These are phyloP conservation scores for Ceramica pisi DNA, from an alignment of 2,888 invertebrate genomes.

Conservation along the genomic window DNA sequence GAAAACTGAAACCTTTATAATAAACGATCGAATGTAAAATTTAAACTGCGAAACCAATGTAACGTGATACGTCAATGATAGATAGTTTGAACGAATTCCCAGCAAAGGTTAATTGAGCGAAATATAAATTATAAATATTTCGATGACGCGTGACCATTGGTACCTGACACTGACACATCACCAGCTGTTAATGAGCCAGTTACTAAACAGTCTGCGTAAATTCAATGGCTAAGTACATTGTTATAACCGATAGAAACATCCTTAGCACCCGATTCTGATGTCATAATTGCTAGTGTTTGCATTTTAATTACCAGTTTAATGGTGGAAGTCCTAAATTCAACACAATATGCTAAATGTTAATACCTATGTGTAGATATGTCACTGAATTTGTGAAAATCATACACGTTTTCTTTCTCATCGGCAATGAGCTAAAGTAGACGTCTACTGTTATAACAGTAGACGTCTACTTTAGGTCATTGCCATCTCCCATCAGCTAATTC, in stretches of 20 bases:
- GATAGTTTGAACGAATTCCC: conserved; percentile 11
- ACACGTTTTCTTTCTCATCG: no score
- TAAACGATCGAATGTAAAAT: conserved; percentile 15
- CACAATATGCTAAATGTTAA: conserved; percentile 30
- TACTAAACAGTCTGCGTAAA: conserved; percentile 79
- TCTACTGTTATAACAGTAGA: no score
- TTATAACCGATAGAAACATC: conserved; percentile 74
- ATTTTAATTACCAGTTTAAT: conserved; percentile 72
- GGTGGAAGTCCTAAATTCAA: conserved; percentile 44
- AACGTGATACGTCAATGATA: neutral
- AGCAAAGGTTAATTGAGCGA: conserved; percentile 44
- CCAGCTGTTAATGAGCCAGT: conserved; percentile 74
- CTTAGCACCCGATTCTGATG: conserved; percentile 73
- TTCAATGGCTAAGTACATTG: conserved; percentile 76
- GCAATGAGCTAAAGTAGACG: no score
- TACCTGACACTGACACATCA: conserved; percentile 69
- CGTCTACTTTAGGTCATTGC: no score
- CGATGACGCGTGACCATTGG: conserved; percentile 49
- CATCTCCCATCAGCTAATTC: no score
- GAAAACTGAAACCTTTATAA: conserved; percentile 3
- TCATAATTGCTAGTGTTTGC: conserved; percentile 77
- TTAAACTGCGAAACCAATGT: conserved; percentile 9
- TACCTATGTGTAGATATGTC: conserved; percentile 8
- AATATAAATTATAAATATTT: conserved; percentile 54
- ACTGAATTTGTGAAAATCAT: no score